Conservation (phyloP, 2,797 vertebrate genomes). For the Urosaurus nigricauda region DNA sequence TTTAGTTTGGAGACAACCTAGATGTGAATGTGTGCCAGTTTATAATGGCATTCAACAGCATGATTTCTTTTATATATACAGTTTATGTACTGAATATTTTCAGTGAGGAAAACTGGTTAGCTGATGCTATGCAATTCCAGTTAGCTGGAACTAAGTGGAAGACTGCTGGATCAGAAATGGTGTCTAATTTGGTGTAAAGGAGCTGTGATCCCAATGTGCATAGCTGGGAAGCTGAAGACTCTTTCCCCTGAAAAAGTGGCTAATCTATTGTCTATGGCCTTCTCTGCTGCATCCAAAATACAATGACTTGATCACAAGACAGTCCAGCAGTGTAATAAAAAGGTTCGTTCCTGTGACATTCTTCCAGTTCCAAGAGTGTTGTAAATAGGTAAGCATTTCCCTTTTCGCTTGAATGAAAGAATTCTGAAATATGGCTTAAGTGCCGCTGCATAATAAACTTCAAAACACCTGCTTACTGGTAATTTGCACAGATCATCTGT, state of each 20-base stretch:
- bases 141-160: not conserved
- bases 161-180: not conserved
- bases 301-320: not conserved
- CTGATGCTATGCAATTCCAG: not conserved
- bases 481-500: not conserved
- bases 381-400: conserved; percentile 5
- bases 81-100: not conserved
- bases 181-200: not conserved
- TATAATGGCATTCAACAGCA: not conserved
- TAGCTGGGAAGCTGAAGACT: not conserved
- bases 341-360: not conserved
- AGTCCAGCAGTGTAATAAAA: not conserved
- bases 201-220: too few species aligned
- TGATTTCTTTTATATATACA: not conserved
- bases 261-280: not conserved
- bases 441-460: not conserved
- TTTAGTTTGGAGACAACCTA: not conserved
- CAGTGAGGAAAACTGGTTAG: not conserved
- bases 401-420: not conserved
- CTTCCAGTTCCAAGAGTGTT: not conserved
- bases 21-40: not conserved
- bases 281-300: not conserved
- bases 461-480: not conserved
- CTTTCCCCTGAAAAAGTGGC: not conserved
- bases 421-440: not conserved